A percentile compares a stretch with the other conserved stretches of the same genome.
Evolutionary conservation across 2,888 invertebrate species (phyloP).

Genomic region (Euzetes globulus): DNA sequence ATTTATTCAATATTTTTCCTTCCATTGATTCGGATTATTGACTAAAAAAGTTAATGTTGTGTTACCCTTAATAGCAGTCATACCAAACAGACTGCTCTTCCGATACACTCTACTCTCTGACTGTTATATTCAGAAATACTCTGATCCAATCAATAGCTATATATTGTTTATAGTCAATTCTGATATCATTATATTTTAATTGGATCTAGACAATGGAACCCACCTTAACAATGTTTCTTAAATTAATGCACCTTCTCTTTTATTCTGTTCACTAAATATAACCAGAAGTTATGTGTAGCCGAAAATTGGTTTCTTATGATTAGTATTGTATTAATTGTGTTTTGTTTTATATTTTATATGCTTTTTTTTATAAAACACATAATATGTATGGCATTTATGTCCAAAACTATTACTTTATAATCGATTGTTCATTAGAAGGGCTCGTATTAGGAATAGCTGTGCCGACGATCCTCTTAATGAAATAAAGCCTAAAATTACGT

Average conservation of each 20-base stretch:
- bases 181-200: no score
- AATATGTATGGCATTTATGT: background rate
- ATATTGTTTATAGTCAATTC: no score
- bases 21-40: background rate
- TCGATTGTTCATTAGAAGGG: conserved; percentile 26
- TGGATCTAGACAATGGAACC: no score
- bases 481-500: conserved; percentile 8
- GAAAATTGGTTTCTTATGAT: background rate
- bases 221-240: no score
- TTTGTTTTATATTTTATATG: background rate
- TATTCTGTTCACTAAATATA: background rate
- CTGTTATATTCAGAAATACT: no score
- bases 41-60: background rate
- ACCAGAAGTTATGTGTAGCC: background rate
- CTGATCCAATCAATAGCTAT: no score
- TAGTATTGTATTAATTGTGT: conserved; percentile 4
- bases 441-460: background rate
- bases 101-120: background rate
- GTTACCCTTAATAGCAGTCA: no score
- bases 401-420: conserved; percentile 23
- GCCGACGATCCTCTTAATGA: conserved; percentile 25
- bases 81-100: background rate
- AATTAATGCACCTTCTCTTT: no score
- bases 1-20: background rate
- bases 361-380: background rate